Evolutionary conservation across 1,140 invertebrate genomes (phyloP).

Genomic region (Drosophila sulfurigaster): DNA sequence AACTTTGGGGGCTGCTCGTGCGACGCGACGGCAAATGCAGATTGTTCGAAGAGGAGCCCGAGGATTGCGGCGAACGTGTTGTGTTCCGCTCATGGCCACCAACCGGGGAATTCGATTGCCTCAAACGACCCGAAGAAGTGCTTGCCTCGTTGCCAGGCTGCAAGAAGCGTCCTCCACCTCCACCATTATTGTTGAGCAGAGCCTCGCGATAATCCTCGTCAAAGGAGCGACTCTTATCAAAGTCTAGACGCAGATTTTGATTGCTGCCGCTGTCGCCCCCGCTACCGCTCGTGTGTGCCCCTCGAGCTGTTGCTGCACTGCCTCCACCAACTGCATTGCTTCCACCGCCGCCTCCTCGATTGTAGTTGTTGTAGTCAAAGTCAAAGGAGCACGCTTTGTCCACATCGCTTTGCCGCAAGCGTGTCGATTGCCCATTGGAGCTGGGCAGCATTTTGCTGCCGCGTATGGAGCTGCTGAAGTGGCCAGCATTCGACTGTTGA

Average conservation of each 20-base stretch:
- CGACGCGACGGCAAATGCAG: constrained; percentile 58
- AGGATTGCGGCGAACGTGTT: constrained; percentile 73
- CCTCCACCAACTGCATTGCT: constrained; percentile 5
- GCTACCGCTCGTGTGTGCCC: constrained; percentile 42
- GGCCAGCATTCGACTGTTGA: constrained; percentile 43
- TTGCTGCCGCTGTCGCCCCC: constrained; percentile 61
- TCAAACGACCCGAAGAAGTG: constrained; percentile 38
- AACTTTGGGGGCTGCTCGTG: constrained; percentile 74
- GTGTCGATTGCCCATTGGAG: constrained; percentile 14
- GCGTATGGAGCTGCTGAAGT: constrained; percentile 63
- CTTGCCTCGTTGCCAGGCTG: constrained; percentile 48
- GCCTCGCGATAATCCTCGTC: constrained; percentile 81
- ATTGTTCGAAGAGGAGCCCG: constrained; percentile 76
- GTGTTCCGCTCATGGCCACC: constrained; percentile 46
- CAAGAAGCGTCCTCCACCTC: constrained; percentile 54
- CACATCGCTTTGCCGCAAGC: constrained; percentile 61
- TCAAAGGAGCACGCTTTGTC: constrained; percentile 83
- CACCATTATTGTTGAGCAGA: constrained; percentile 60
- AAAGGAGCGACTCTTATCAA: constrained; percentile 81
- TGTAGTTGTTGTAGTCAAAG: constrained; percentile 78
- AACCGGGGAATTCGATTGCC: constrained; percentile 56
- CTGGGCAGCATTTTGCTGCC: constrained; percentile 41
- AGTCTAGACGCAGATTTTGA: constrained; percentile 73
- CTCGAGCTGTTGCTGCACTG: constrained; percentile 23
- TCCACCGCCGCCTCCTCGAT: constrained; percentile 28